Evolutionary conservation across 2,113 vertebrate species (phyloP).

Genomic region (Mustela lutreola): DNA sequence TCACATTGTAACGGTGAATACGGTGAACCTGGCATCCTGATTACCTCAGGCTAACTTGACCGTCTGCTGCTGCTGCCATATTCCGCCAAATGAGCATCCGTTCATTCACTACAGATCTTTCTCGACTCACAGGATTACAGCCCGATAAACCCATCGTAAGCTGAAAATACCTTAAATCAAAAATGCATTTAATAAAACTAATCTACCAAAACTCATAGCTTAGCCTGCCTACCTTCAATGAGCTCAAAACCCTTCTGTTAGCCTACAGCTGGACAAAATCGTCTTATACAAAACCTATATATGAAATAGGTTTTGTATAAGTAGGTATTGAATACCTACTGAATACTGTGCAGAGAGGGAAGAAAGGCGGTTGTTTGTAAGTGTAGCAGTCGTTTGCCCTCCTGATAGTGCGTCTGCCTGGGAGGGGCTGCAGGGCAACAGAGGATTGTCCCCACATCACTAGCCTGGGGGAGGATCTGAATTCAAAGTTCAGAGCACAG

Average conservation of each 20-base stretch:
- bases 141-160: background rate
- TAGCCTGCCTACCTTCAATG: background rate
- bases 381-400: background rate
- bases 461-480: background rate
- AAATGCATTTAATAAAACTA: background rate
- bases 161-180: background rate
- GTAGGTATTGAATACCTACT: background rate
- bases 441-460: background rate
- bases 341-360: background rate
- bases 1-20: background rate
- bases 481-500: background rate
- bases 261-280: background rate
- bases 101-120: background rate
- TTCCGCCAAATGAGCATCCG: background rate
- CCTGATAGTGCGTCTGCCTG: background rate
- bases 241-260: background rate
- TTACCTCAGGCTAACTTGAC: background rate
- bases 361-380: background rate
- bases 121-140: background rate
- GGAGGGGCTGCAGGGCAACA: background rate
- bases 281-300: background rate
- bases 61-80: rapidly evolving
- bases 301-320: no score
- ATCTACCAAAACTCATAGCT: background rate
- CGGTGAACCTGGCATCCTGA: background rate